Evolutionary conservation across 2,113 vertebrate genomes (phyloP).

Genomic region (Heptranchias perlo): DNA sequence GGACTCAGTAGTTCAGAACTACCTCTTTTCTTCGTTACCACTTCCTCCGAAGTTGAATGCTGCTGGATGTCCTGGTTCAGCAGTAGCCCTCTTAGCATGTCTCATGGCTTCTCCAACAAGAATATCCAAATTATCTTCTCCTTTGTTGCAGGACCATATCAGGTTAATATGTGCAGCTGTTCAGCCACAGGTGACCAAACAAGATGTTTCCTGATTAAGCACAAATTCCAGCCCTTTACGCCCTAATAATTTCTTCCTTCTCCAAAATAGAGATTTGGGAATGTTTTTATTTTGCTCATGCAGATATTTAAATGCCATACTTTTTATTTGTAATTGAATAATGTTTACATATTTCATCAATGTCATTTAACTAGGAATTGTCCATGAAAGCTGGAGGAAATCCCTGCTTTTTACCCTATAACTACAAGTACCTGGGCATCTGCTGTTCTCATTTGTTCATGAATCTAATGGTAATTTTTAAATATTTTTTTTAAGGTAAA

Average conservation of each 20-base stretch:
- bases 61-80: neutral
- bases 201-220: neutral
- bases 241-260: neutral
- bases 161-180: neutral
- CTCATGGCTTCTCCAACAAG: neutral
- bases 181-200: neutral
- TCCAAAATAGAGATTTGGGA: neutral
- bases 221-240: neutral
- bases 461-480: conserved; percentile 17
- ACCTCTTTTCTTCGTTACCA: neutral
- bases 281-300: neutral
- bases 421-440: neutral
- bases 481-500: too few relatives aligned
- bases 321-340: neutral
- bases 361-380: neutral
- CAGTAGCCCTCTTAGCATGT: neutral
- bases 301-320: neutral
- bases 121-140: neutral
- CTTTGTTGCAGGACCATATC: neutral
- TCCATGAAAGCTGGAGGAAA: neutral
- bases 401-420: neutral
- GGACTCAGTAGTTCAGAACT: neutral
- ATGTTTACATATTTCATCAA: neutral
- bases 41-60: neutral
- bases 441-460: conserved; percentile 27